phyloP scores from a whole-genome alignment of 2,113 vertebrate species.

The Sinocyclocheilus maitianheensis region DNA sequence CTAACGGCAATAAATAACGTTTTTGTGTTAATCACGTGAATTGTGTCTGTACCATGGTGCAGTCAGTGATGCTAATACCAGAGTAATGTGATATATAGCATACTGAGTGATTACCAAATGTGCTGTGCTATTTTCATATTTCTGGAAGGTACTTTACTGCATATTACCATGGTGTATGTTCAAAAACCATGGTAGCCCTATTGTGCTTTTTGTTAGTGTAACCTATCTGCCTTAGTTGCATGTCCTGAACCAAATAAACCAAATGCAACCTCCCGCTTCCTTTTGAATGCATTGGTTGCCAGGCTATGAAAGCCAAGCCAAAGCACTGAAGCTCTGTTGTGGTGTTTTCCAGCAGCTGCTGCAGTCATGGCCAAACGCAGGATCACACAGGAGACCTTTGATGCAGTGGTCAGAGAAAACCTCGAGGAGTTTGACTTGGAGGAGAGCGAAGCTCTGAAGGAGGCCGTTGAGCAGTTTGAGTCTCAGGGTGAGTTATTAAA shows the following conservation, averaged over 20 bases:
- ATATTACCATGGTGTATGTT: neutral
- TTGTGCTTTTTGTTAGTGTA: neutral
- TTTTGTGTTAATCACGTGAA: slow-evolving; percentile 9
- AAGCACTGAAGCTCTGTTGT: neutral
- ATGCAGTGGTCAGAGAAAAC: slow-evolving; percentile 88
- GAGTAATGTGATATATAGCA: neutral
- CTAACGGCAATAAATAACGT: neutral
- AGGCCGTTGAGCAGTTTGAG: slow-evolving; percentile 91
- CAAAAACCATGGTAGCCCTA: neutral
- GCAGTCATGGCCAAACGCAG: slow-evolving; percentile 81
- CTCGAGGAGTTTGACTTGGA: slow-evolving; percentile 91
- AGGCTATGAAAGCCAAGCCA: neutral
- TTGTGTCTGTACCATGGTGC: neutral
- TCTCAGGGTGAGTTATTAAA: slow-evolving; percentile 82
- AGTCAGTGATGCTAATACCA: neutral
- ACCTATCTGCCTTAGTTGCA: neutral
- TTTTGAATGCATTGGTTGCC: neutral
- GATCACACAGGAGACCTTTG: slow-evolving; percentile 92
- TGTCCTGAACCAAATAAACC: neutral
- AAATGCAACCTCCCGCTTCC: no score
- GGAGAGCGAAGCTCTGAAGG: slow-evolving; percentile 82
- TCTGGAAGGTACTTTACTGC: neutral
- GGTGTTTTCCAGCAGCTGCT: neutral
- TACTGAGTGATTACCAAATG: neutral
- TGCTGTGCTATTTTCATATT: neutral